phyloP scores from a whole-genome alignment of 2,797 vertebrate genomes.

The Alfaro cultratus region DNA sequence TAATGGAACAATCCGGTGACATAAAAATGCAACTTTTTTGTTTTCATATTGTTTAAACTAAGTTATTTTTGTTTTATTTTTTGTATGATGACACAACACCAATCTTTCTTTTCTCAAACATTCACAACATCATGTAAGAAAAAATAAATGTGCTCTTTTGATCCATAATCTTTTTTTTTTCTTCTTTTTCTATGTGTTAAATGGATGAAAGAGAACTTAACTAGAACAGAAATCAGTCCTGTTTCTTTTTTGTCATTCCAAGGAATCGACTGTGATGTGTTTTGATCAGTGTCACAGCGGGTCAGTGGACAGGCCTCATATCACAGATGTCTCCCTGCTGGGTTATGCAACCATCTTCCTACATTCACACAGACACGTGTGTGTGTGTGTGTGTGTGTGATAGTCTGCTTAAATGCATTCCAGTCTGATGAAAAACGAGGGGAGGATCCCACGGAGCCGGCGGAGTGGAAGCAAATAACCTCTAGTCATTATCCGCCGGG shows the following conservation, averaged over 20 bases:
- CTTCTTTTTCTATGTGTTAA: constrained; percentile 11
- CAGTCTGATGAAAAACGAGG: constrained; percentile 62
- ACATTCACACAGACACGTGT: no score
- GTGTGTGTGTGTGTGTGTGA: constrained; percentile 5
- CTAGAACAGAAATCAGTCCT: constrained; percentile 23
- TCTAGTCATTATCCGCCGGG: constrained; percentile 67
- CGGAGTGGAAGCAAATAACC: constrained; percentile 44
- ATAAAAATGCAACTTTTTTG: not conserved
- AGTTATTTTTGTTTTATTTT: not conserved
- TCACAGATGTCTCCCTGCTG: constrained; percentile 45
- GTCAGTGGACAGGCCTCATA: constrained; percentile 54
- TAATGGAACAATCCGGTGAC: not conserved
- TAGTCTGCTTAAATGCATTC: constrained; percentile 7
- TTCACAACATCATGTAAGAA: not conserved
- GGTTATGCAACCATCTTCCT: constrained; percentile 24
- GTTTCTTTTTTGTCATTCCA: constrained; percentile 44
- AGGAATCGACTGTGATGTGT: constrained; percentile 54
- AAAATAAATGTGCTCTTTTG: not conserved
- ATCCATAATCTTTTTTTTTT: constrained; percentile 3
- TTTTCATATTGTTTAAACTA: not conserved
- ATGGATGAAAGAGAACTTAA: constrained; percentile 26
- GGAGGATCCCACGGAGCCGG: constrained; percentile 50
- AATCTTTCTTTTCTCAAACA: not conserved
- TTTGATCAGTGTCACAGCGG: constrained; percentile 72
- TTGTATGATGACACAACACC: not conserved